Evolutionary conservation across 1,140 invertebrate species (phyloP).

Genomic region (Alviniconcha marisindica): DNA sequence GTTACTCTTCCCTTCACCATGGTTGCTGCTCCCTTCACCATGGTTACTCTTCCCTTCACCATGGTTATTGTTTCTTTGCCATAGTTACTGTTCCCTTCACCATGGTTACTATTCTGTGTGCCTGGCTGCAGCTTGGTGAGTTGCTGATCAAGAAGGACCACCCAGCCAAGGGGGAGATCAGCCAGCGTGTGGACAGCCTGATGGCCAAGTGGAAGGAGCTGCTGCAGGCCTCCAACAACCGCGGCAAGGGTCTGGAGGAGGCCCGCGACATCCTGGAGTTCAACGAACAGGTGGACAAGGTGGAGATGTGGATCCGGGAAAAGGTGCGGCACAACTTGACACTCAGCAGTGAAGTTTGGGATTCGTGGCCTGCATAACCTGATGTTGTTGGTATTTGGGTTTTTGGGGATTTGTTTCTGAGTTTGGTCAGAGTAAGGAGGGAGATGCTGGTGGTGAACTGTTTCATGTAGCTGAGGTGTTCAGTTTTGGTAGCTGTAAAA

Average conservation of each 20-base stretch:
- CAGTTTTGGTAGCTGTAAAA: too few species aligned
- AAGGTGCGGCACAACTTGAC: conserved; percentile 77
- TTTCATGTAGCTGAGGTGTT: too few species aligned
- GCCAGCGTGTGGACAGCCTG: conserved; percentile 84
- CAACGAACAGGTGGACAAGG: conserved; percentile 96
- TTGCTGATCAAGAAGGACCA: conserved; percentile 78
- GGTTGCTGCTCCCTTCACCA: too few species aligned
- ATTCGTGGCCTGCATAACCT: background rate
- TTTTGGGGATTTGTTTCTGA: background rate
- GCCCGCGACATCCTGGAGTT: conserved; percentile 98
- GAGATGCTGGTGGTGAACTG: too few species aligned
- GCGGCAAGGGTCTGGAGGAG: conserved; percentile 94
- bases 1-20: too few species aligned
- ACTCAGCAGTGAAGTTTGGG: background rate
- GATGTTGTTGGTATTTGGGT: background rate
- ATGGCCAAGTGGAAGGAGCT: conserved; percentile 88
- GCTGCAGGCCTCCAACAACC: conserved; percentile 85
- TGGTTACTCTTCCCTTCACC: too few species aligned
- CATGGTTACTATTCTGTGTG: too few species aligned
- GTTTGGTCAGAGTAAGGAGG: too few species aligned
- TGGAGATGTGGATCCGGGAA: conserved; percentile 97
- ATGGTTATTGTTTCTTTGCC: too few species aligned
- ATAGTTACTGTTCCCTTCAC: too few species aligned
- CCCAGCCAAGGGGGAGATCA: conserved; percentile 84
- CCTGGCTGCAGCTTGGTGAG: conserved; percentile 60